Base-by-base conservation (phyloP, 2,113 vertebrate species). In the Sturnira hondurensis region DNA sequence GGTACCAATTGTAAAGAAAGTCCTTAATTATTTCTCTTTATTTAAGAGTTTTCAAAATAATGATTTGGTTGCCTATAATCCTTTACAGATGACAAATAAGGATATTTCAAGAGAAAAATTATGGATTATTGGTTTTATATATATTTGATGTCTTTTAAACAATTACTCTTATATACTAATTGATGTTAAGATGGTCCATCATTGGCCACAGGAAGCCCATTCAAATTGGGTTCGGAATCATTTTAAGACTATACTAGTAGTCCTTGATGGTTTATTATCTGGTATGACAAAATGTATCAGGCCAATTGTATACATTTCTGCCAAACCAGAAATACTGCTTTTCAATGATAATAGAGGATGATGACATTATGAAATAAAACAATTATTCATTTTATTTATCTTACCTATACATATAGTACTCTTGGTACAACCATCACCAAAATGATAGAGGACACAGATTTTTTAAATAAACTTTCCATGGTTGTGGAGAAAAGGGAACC, bases 311-410 rank as follows among this genome's bases (percentile, higher is more conserved):
- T n/a, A 76, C 13, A 86, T 90, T 93, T 95, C 33, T 78, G 12
- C 43, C 36, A 86, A 91, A 43, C 24, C 52, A 84, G 43, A 10
- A 88, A 94, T 70, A 54, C 43, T 88, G 17, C 19, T 88, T 91
- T 5, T 71, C 36, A 88, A 15, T 67, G 54, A 90, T 67, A 95
- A 91, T 50, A 86, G 58, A 3, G n/a, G 4, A 87, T 87, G 36
- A 94, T 87, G 67, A 41, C 91, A 87, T 84, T 83, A 84, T 31
- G 83, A 88, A 70, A 85, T 80, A 71, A 86, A 94, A 94, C 28
- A 87, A 86, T 45, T 77, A 71, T 8, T 94, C 50, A 88, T 63
- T 78, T 88, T 15, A 56, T 68, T 91, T 87, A 38, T 61, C 50
- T 43, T 31, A 77, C 31, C 50, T 76, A 81, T 43, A 61, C 20